Evolutionary conservation across 2,797 vertebrate species (phyloP).

Genomic region (Phalloptychus januarius): DNA sequence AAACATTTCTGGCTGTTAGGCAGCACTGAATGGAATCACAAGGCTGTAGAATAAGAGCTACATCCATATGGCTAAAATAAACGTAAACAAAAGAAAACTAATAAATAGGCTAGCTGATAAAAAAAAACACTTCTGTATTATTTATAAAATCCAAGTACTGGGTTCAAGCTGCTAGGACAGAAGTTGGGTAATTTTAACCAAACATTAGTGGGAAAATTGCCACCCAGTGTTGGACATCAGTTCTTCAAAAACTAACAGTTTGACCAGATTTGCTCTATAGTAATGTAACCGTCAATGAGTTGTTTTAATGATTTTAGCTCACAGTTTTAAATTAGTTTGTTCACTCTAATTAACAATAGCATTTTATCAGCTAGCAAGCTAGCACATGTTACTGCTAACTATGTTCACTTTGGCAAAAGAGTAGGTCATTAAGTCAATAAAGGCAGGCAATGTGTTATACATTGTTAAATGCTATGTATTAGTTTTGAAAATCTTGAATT

Average conservation of each 20-base stretch:
- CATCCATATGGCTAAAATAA: not conserved
- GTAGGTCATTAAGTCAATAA: not conserved
- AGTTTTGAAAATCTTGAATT: not conserved
- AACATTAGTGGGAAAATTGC: not conserved
- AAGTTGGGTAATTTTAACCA: not conserved
- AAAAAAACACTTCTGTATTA: not conserved
- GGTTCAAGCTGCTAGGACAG: not conserved
- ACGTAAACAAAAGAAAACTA: not conserved
- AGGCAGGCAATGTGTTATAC: not conserved
- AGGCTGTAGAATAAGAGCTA: constrained; percentile 25
- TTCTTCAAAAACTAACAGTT: not conserved
- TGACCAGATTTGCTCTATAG: not conserved
- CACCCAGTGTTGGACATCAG: not conserved
- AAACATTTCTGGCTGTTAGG: constrained; percentile 32
- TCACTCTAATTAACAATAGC: not conserved
- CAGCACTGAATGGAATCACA: constrained; percentile 45
- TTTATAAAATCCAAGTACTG: not conserved
- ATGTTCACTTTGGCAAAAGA: not conserved
- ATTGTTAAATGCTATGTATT: not conserved
- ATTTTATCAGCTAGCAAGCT: not conserved
- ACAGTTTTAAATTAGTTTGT: not conserved
- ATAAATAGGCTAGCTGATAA: not conserved
- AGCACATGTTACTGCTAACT: not conserved
- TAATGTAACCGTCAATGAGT: not conserved
- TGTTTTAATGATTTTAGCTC: not conserved